These are phyloP conservation scores for Leptodactylus fallax DNA, from an alignment of 2,797 vertebrate species.

Conservation along the genomic window DNA sequence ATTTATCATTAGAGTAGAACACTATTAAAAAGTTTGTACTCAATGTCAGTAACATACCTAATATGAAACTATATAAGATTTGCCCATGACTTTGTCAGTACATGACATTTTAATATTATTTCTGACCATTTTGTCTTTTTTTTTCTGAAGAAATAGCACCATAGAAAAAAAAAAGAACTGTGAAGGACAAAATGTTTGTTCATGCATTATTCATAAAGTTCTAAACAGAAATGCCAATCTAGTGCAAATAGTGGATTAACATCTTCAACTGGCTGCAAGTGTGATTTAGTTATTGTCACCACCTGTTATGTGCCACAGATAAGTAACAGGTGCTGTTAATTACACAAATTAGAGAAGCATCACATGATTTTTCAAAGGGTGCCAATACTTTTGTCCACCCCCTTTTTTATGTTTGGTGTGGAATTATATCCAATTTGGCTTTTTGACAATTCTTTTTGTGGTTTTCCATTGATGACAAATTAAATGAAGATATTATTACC, in stretches of 20 bases:
- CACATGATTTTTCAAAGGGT: too few relatives aligned
- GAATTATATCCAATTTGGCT: too few relatives aligned
- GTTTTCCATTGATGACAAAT: too few relatives aligned
- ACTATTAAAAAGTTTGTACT: background rate
- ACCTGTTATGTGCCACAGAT: too few relatives aligned
- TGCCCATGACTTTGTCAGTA: background rate
- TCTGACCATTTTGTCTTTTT: background rate
- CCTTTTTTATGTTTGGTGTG: too few relatives aligned
- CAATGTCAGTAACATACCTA: background rate
- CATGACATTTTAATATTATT: background rate
- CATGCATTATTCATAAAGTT: slow-evolving; percentile 56
- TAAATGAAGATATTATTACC: too few relatives aligned
- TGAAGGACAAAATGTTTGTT: slow-evolving; percentile 50
- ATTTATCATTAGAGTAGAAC: background rate
- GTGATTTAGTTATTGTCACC: too few relatives aligned
- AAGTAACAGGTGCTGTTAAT: too few relatives aligned
- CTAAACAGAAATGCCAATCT: slow-evolving; percentile 53
- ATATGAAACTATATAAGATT: background rate
- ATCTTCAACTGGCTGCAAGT: too few relatives aligned
- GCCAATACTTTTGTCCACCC: too few relatives aligned
- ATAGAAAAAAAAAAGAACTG: background rate
- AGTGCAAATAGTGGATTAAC: slow-evolving; percentile 58
- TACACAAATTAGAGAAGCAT: too few relatives aligned
- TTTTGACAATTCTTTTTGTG: too few relatives aligned
- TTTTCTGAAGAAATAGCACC: slow-evolving; percentile 2